Base-by-base conservation (phyloP, 2,888 invertebrate species). In the Steinernema scapterisci region DNA sequence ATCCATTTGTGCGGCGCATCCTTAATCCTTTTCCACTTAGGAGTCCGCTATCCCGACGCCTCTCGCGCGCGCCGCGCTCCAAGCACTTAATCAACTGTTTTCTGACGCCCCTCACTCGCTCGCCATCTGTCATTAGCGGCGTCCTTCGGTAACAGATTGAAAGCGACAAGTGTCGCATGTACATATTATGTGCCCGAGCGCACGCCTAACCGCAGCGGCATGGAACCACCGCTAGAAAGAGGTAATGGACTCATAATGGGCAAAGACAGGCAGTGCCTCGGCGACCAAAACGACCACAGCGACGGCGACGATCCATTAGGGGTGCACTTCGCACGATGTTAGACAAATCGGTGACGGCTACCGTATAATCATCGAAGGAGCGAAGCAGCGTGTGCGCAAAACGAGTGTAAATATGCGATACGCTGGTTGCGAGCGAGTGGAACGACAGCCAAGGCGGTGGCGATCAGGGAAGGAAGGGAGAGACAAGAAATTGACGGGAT, bases 121-220 rank as follows among this genome's bases (percentile, higher is more conserved):
- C 63, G 31, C 63, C 63, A 63, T 63, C 63, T 63, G 63, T 63
- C 63, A 63, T 63, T 63, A 63, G 63, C 63, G 63, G 63, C 31
- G 63, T 63, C 63, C 63, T 25, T 54, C 54, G 21, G 21, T 25
- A 21, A 21, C 25, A 21, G 63, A 63, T 63, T 25, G 63, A 63
- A 63, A 63, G 63, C 63, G 63, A 63, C 63, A 63, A 63, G 63
- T 63, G 63, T 63, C 63, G 63, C 63, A 63, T 63, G 63, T 63
- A 63, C 63, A 27, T 63, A 63, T 63, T 63, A 63, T 63, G 63
- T 13, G 13, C 48, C 19, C 38, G 9, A 38, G 23, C 21, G 52
- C 52, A 21, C 23, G 23, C 21, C 52, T 48, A 19, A 19, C 48
- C n/a, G 48, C 48, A 2, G 38, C 38, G 9, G 38, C 38, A 38